Evolutionary conservation across 1,140 invertebrate species (phyloP).

Genomic region (Hycleus phaleratus): DNA sequence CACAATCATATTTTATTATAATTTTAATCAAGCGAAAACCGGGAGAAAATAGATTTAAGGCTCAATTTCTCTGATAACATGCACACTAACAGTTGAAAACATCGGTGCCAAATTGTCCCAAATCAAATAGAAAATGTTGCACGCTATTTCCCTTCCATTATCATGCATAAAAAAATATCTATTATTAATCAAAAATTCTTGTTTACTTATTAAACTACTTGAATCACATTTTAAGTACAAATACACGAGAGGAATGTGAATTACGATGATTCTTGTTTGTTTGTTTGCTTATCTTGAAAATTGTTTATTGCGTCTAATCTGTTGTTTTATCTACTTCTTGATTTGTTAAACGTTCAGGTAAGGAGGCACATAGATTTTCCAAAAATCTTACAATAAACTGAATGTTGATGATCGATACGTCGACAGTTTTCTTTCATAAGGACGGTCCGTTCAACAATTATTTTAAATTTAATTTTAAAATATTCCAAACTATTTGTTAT

Average conservation of each 20-base stretch:
- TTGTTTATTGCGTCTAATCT: background rate
- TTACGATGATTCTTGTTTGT: slow-evolving; percentile 4
- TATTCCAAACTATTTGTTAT: background rate
- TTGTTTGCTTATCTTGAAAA: background rate
- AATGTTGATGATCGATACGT: background rate
- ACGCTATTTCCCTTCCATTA: slow-evolving; percentile 5
- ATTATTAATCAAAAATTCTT: slow-evolving; percentile 29
- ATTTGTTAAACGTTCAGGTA: slow-evolving; percentile 20
- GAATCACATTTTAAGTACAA: slow-evolving; percentile 39
- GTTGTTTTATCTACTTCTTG: slow-evolving; percentile 16
- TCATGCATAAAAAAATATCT: slow-evolving; percentile 38
- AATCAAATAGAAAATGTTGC: background rate
- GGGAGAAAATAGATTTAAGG: slow-evolving; percentile 18
- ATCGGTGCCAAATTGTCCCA: background rate
- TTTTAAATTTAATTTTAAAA: background rate
- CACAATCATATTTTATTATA: slow-evolving; percentile 3
- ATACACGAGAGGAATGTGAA: slow-evolving; percentile 29
- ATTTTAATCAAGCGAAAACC: background rate
- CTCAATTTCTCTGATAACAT: slow-evolving; percentile 4
- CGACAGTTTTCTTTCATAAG: slow-evolving; percentile 16
- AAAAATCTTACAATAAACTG: background rate
- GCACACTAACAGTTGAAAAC: background rate
- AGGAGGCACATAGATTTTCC: slow-evolving; percentile 33
- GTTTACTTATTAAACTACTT: slow-evolving; percentile 27
- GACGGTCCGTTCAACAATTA: slow-evolving; percentile 30